Percentiles rank a stretch among this genome's conserved stretches.
These are phyloP conservation scores for Netelia melanura DNA, from an alignment of 2,888 invertebrate genomes.

Conservation along the genomic window DNA sequence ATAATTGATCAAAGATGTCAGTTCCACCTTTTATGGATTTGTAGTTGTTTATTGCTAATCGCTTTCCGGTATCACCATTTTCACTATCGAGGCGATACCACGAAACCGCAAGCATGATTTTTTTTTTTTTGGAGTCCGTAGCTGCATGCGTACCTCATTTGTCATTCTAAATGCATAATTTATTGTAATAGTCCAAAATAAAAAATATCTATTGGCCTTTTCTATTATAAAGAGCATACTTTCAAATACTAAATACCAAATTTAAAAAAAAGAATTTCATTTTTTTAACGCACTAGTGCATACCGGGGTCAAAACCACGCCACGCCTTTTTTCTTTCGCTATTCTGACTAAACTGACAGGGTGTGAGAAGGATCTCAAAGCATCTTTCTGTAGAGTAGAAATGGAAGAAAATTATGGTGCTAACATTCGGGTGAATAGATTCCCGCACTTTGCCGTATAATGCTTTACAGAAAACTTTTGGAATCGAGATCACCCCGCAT, in stretches of 20 bases:
- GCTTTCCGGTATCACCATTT: slow-evolving; percentile 47
- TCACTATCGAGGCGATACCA: slow-evolving; percentile 42
- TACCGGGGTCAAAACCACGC: slow-evolving; percentile 28
- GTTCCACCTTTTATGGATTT: slow-evolving; percentile 40
- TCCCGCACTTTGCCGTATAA: no score
- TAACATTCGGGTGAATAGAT: neutral
- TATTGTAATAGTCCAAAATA: slow-evolving; percentile 5
- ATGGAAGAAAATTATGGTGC: neutral
- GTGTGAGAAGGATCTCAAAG: neutral
- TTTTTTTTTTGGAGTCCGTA: slow-evolving; percentile 60
- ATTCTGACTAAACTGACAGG: neutral
- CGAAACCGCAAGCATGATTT: slow-evolving; percentile 61
- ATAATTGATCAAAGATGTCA: slow-evolving; percentile 69
- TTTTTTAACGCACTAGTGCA: slow-evolving; percentile 21
- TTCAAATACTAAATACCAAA: neutral
- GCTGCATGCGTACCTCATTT: neutral
- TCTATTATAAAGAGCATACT: neutral
- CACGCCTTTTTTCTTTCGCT: neutral
- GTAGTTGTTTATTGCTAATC: slow-evolving; percentile 50
- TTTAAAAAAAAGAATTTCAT: slow-evolving; percentile 3
- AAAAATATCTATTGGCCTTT: slow-evolving; percentile 21
- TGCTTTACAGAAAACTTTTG: no score
- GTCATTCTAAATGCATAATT: slow-evolving; percentile 20
- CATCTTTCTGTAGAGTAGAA: neutral
- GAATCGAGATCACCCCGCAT: no score